A percentile compares a stretch with the other conserved stretches of the same genome.
These are phyloP conservation scores for Drosophila repleta DNA, from an alignment of 1,140 invertebrate species.

Conservation along the genomic window DNA sequence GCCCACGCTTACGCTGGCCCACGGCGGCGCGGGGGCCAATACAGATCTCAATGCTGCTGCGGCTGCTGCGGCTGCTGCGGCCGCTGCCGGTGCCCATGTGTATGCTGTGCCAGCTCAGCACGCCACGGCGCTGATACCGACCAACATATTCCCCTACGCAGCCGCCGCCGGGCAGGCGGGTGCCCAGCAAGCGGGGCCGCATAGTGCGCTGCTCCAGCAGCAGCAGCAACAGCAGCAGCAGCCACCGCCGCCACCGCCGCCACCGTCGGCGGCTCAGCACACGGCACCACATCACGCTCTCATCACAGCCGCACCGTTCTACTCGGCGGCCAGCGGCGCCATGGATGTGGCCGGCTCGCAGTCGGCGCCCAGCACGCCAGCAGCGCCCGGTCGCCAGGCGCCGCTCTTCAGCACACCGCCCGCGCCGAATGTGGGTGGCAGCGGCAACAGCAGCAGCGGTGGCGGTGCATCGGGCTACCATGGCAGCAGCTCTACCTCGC, in stretches of 20 bases:
- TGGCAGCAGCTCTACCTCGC: constrained; percentile 73
- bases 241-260: constrained; percentile 40
- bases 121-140: constrained; percentile 75
- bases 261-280: constrained; percentile 31
- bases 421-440: constrained; percentile 48
- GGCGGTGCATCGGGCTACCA: constrained; percentile 58
- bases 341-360: constrained; percentile 60
- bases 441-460: constrained; percentile 19
- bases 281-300: constrained; percentile 65
- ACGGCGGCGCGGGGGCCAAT: constrained; percentile 60
- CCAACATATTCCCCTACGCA: constrained; percentile 80
- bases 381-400: constrained; percentile 67
- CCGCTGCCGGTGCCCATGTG: constrained; percentile 63
- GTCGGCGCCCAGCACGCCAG: constrained; percentile 79
- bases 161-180: constrained; percentile 49
- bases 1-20: constrained; percentile 77
- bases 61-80: constrained; percentile 51
- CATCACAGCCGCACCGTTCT: constrained; percentile 73
- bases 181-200: constrained; percentile 43
- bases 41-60: constrained; percentile 71
- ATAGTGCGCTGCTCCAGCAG: constrained; percentile 25
- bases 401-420: constrained; percentile 80
- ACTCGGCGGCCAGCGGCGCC: constrained; percentile 46
- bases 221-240: constrained; percentile 34
- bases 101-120: constrained; percentile 79